Evolutionary conservation across 2,888 invertebrate species (phyloP).

Genomic region (Lamellibrachia columna): DNA sequence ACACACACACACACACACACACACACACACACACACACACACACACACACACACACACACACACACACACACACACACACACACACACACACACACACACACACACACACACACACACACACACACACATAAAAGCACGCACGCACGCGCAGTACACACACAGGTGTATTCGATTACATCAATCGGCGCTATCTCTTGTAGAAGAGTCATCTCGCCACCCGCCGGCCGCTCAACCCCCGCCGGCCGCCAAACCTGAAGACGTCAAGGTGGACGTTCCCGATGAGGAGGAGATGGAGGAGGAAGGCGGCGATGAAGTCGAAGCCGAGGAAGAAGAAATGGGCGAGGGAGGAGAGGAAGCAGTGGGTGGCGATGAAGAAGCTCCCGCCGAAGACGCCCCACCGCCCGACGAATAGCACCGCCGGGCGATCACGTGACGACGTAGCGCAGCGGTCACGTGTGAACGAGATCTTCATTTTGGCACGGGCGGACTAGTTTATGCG

Average conservation of each 20-base stretch:
- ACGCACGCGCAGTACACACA: background rate
- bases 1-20: background rate
- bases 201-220: background rate
- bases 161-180: background rate
- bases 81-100: background rate
- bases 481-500: background rate
- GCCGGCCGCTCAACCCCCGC: too few species aligned
- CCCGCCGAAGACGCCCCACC: background rate
- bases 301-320: background rate
- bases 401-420: background rate
- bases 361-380: background rate
- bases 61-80: background rate
- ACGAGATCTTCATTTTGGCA: background rate
- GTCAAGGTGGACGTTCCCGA: background rate
- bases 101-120: background rate
- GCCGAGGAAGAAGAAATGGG: background rate
- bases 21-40: background rate
- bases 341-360: background rate
- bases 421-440: background rate
- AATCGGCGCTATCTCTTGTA: background rate
- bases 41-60: background rate
- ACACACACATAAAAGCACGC: background rate
- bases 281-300: too few species aligned
- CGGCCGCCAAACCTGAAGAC: background rate
- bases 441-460: background rate